phyloP scores from a whole-genome alignment of 1,140 invertebrate genomes.

The Drosophila repletoides region DNA sequence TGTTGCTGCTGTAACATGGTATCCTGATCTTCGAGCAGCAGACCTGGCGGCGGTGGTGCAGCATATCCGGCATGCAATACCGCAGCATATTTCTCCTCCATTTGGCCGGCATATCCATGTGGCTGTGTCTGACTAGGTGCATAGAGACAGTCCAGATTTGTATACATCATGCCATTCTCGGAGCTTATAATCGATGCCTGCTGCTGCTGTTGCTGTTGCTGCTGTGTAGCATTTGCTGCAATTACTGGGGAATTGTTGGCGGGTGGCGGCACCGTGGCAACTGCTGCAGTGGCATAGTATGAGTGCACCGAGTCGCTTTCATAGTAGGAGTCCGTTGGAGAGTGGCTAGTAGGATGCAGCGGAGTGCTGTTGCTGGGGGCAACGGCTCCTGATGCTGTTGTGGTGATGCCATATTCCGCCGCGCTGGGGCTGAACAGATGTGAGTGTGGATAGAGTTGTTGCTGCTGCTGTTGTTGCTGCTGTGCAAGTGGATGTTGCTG shows the following conservation, averaged over 20 bases:
- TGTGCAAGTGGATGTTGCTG: slow-evolving; percentile 42
- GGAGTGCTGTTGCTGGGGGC: slow-evolving; percentile 47
- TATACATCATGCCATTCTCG: slow-evolving; percentile 93
- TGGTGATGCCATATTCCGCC: slow-evolving; percentile 81
- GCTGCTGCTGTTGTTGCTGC: slow-evolving; percentile 50
- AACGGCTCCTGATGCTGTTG: slow-evolving; percentile 36
- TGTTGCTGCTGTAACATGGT: slow-evolving; percentile 81
- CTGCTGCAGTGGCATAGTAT: slow-evolving; percentile 75
- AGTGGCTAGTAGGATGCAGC: slow-evolving; percentile 71
- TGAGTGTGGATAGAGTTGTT: slow-evolving; percentile 65
- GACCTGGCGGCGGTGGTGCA: slow-evolving; percentile 42
- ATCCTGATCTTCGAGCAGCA: slow-evolving; percentile 82
- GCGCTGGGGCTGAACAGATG: slow-evolving; percentile 81
- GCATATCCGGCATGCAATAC: slow-evolving; percentile 76
- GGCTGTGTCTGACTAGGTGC: slow-evolving; percentile 51
- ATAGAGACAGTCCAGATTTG: slow-evolving; percentile 90
- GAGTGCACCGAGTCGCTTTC: slow-evolving; percentile 76
- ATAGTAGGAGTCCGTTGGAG: slow-evolving; percentile 76
- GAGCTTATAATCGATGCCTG: slow-evolving; percentile 88
- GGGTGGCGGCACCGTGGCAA: slow-evolving; percentile 70
- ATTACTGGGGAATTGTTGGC: slow-evolving; percentile 80
- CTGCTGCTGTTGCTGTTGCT: slow-evolving; percentile 60
- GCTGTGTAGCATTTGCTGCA: slow-evolving; percentile 62
- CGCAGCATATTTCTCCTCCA: slow-evolving; percentile 75
- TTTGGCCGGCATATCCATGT: slow-evolving; percentile 46